Base-by-base conservation (phyloP, 2,113 vertebrate species). In the Notothenia coriiceps region DNA sequence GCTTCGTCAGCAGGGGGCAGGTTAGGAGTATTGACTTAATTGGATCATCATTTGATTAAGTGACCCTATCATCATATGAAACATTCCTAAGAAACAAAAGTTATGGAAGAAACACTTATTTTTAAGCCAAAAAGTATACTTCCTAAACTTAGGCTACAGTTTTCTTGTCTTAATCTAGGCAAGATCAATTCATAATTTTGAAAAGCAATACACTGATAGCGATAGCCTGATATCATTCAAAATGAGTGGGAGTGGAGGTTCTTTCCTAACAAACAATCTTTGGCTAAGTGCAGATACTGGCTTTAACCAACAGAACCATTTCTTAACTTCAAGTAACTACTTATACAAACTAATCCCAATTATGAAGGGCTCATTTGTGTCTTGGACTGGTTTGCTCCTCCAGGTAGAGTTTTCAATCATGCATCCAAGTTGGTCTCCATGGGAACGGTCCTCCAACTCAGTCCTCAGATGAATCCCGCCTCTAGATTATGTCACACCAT, bases 401-500 rank as follows among this genome's bases (percentile, higher is more conserved):
- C 35, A 74, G 52, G 59, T 76, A 61, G 54, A 18, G 61, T 70
- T 64, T 46, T 3, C 33, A 54, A 22, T 18, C 40, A 9, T 46
- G n/a, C 52, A 56, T 20, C 61, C 61, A 29, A 10, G 68, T 54
- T 10, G n/a, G 22, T 49, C 79, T 8, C 59, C 64, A 63, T 78
- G 70, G 52, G 77, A 86, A 64, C 18, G 18, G 40, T 2, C 57
- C 54, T 66, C n/a, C 8, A 7, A 6, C 35, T 40, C 35, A 6
- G 35, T 40, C 59, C 35, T 29, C 29, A 29, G 29, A 29, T 29
- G 29, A 29, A 29, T 29, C 29, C 29, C 29, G 29, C 29, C 29
- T 44, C 68, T 54, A 65, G 50, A 65, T 70, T 59, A 22, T 61
- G 79, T 89, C 84, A 70, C 81, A 76, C 62, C 84, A 83, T 90